Evolutionary conservation across 2,797 vertebrate genomes (phyloP), one percentile per base, ranked within the genome.

Genomic region (Anableps anableps): DNA sequence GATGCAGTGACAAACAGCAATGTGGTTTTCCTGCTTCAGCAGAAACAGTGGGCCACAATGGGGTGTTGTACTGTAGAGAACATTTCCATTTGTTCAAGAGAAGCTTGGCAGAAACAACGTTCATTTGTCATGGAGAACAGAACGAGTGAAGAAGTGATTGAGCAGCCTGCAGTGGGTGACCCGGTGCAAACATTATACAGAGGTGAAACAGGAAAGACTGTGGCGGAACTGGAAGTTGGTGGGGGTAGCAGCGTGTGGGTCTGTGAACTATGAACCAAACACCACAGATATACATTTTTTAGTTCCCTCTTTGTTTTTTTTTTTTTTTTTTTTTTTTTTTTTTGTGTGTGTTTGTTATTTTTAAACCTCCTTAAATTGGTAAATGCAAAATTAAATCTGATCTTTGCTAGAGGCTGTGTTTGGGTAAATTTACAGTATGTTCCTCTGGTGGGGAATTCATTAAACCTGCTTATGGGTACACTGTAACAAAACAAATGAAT

Each of bases 1-100:
- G 88, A 89, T n/a, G 85, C 74, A 83, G 83, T 93, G 92, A 95
- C 90, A 91, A 93, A 91, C 85, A 62, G 79, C 66, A 11, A 78
- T 62, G 73, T 53, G 64, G 82, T 94, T 93, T 86, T 62, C 90
- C 84, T 87, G 88, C 60, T 90, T 94, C 91, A 94, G 94, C 92
- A 91, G 75, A 92, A 76, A 80, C 76, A 74, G 16, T 26, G 17
- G 23, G 68, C 72, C 76, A 26, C 68, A 72, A 55, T 71, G 31
- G 29, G 47, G 60, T 74, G 70, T 70, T 83, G 9, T 31, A 45
- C 79, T 76, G 76, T 48, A 72, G 85, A 73, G 87, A 87, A 90
- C 73, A 85, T 86, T 81, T 89, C 78, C 75, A 90, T 94, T 93
- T 90, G 89, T 92, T 90, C 88, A 88, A 66, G 85, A 87, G 34